A percentile compares a stretch with the other conserved stretches of the same genome.
These are phyloP conservation scores for Phaenicophaeus curvirostris DNA, from an alignment of 2,797 vertebrate genomes.

Conservation along the genomic window DNA sequence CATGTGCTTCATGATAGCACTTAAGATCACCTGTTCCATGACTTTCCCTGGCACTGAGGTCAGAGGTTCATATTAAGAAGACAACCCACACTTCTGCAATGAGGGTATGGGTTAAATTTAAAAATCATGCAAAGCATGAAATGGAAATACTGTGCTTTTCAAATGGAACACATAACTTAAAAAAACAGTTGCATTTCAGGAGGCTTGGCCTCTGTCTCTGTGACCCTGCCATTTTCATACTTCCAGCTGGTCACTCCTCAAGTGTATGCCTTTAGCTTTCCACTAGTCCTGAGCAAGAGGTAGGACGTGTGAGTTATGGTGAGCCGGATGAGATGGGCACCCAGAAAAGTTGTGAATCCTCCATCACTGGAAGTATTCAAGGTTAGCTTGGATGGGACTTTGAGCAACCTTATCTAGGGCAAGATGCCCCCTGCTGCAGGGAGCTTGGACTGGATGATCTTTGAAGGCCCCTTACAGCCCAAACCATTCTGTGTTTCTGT, in stretches of 20 bases:
- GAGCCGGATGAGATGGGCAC: neutral
- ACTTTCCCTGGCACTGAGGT: too few species aligned
- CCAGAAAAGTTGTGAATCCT: neutral
- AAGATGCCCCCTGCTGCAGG: fast-evolving
- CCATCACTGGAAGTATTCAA: neutral
- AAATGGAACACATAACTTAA: neutral
- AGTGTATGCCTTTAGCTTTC: neutral
- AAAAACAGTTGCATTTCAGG: neutral
- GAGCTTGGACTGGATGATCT: neutral
- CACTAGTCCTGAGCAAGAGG: neutral
- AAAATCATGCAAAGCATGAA: neutral
- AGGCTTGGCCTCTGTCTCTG: neutral
- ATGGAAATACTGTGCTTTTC: neutral
- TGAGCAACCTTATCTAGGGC: neutral
- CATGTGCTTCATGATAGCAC: too few species aligned
- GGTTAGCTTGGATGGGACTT: neutral
- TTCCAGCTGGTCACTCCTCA: neutral
- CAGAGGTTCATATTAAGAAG: neutral
- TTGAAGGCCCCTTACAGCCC: neutral
- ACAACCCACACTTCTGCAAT: neutral
- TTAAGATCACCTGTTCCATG: too few species aligned
- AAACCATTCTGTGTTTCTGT: neutral
- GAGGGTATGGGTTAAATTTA: neutral
- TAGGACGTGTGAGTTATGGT: neutral
- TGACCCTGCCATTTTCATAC: neutral